Evolutionary conservation across 2,113 vertebrate genomes (phyloP).

Genomic region (Piaya cayana): DNA sequence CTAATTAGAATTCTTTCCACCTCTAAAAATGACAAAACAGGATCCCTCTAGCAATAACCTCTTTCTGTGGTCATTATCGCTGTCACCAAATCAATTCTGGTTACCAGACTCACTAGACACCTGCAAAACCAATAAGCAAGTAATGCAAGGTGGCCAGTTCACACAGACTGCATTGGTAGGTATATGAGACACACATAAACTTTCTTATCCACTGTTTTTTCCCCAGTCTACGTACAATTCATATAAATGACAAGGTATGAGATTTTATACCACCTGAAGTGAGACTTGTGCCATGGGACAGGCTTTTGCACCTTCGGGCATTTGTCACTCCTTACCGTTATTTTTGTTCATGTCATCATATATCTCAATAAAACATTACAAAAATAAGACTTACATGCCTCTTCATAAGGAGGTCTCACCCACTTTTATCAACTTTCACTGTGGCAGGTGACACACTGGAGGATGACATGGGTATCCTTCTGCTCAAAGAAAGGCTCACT

Average conservation of each 20-base stretch:
- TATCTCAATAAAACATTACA: background rate
- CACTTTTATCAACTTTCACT: background rate
- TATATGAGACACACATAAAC: fast-evolving
- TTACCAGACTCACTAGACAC: background rate
- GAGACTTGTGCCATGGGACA: fast-evolving
- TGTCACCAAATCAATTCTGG: background rate
- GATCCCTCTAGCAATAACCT: background rate
- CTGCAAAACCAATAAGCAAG: fast-evolving
- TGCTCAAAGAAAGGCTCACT: fast-evolving
- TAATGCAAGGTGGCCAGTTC: background rate
- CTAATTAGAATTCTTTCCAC: background rate
- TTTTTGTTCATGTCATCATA: background rate
- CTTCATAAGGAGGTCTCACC: background rate
- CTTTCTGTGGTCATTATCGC: background rate
- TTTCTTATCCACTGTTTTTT: background rate
- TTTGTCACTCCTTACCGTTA: background rate
- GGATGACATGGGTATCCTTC: fast-evolving
- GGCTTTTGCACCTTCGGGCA: background rate
- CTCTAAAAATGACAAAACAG: background rate
- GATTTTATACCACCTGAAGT: background rate
- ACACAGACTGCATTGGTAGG: fast-evolving
- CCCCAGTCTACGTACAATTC: fast-evolving
- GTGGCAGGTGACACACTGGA: fast-evolving
- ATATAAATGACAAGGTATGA: fast-evolving
- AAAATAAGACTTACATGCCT: background rate